phyloP scores from a whole-genome alignment of 2,888 invertebrate genomes.

The Parascotia fuliginaria region DNA sequence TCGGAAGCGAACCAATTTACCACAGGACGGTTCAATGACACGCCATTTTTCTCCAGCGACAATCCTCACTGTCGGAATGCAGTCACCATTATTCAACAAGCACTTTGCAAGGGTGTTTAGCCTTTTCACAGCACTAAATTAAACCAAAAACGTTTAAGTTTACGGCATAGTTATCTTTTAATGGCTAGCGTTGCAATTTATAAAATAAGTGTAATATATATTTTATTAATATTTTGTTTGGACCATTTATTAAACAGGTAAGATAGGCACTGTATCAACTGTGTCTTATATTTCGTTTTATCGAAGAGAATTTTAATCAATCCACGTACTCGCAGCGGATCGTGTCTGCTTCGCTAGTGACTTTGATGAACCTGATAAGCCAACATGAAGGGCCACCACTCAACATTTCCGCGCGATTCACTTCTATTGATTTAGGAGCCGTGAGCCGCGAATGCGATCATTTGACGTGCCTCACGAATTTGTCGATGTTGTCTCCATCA shows the following conservation, averaged over 20 bases:
- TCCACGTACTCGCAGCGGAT: conserved; percentile 12
- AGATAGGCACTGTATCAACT: too few species aligned
- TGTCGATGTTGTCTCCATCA: conserved; percentile 25
- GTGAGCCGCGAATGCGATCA: conserved; percentile 29
- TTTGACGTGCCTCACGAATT: conserved; percentile 40
- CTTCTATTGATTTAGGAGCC: conserved; percentile 37
- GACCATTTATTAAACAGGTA: too few species aligned
- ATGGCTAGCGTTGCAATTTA: neutral
- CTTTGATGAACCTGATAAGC: conserved; percentile 45
- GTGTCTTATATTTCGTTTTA: neutral
- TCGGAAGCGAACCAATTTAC: conserved; percentile 71
- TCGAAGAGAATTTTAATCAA: neutral
- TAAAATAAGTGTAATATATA: too few species aligned
- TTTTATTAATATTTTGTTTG: too few species aligned
- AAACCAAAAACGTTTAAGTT: conserved; percentile 27
- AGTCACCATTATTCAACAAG: conserved; percentile 55
- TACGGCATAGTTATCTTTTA: neutral
- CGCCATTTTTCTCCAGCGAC: conserved; percentile 59
- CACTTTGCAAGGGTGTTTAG: conserved; percentile 41
- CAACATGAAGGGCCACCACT: conserved; percentile 27
- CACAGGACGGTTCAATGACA: conserved; percentile 77
- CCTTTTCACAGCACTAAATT: conserved; percentile 49
- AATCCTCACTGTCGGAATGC: conserved; percentile 67
- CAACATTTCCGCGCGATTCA: conserved; percentile 35
- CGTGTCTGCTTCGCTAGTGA: conserved; percentile 38